Base-by-base conservation (phyloP, 2,888 invertebrate genomes). In the Amphipoea lucens region DNA sequence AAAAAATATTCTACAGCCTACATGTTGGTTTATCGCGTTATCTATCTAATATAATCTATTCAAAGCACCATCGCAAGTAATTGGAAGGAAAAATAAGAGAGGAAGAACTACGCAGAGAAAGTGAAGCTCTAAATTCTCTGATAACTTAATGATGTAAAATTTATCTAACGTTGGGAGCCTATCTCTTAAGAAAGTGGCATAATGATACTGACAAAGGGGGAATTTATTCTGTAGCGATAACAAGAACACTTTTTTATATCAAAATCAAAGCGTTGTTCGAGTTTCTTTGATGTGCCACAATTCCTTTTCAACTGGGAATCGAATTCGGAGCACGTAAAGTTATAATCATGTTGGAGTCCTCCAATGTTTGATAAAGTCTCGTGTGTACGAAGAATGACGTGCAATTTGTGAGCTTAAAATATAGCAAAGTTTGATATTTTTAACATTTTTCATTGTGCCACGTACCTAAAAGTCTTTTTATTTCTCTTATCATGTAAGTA, bases 301-400 rank as follows among this genome's bases (percentile, higher is more conserved):
- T 94, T 94, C 92, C 91, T 93, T 93, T 86, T 90, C 92, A 91
- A 91, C 90, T 90, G 90, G 84, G 90, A 91, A 91, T 91, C 91
- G 91, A 92, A 96, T 96, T 96, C 96, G 84, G 87, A 91, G 94
- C 96, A 96, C 96, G 96, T 96, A 93, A 94, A 89, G 92, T 95
- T 96, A 96, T 97, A 96, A 96, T 96, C 96, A 96, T 96, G 96
- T 96, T 96, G 94, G 92, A 95, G 93, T 95, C 93, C 92, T 94
- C 94, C 95, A 94, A 95, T 96, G 96, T 96, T 96, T 96, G 96
- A 95, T 95, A 96, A 95, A 95, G 95, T 95, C 94, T 92, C 92
- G 78, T 85, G 79, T 91, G 91, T 90, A 93, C 91, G 95, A 96
- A 94, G 95, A 95, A 96, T 95, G 94, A 92, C 92, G 91, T 90